These are phyloP conservation scores for Melipona quadrifasciata DNA, from an alignment of 1,140 invertebrate species.

Conservation along the genomic window DNA sequence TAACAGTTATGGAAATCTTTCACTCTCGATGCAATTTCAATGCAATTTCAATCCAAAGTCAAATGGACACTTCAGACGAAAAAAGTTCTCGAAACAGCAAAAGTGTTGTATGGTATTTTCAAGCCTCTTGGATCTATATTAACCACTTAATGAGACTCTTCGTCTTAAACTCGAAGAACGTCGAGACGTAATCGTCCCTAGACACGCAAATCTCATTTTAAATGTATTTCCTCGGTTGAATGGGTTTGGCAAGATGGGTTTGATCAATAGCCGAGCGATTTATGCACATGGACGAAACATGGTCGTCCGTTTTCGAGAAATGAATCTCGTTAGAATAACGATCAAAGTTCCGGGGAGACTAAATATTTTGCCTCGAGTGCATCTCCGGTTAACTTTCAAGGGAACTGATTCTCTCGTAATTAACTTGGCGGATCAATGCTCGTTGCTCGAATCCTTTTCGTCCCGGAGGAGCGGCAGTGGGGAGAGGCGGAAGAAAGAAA, in stretches of 20 bases:
- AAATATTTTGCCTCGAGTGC: not conserved
- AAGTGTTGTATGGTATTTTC: too few species aligned
- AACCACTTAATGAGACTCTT: not conserved
- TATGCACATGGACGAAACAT: not conserved
- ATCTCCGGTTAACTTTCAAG: not conserved
- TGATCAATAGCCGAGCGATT: not conserved
- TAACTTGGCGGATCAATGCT: not conserved
- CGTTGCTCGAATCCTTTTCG: conserved; percentile 4
- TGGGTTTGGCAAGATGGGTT: not conserved
- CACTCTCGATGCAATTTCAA: too few species aligned
- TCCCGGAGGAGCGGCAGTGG: not conserved
- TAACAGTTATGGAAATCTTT: too few species aligned
- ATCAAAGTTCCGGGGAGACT: not conserved
- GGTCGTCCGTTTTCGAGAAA: not conserved
- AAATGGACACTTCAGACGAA: not conserved
- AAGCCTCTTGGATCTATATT: not conserved
- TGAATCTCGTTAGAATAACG: conserved; percentile 15
- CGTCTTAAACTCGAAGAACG: not conserved
- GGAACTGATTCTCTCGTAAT: not conserved
- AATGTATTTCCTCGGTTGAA: not conserved
- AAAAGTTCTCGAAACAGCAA: too few species aligned
- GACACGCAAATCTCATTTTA: not conserved
- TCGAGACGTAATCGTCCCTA: not conserved
- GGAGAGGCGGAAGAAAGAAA: not conserved
- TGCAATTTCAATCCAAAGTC: too few species aligned